These are phyloP conservation scores for Ceyx margarethae DNA, from an alignment of 2,113 vertebrate genomes.

Conservation along the genomic window DNA sequence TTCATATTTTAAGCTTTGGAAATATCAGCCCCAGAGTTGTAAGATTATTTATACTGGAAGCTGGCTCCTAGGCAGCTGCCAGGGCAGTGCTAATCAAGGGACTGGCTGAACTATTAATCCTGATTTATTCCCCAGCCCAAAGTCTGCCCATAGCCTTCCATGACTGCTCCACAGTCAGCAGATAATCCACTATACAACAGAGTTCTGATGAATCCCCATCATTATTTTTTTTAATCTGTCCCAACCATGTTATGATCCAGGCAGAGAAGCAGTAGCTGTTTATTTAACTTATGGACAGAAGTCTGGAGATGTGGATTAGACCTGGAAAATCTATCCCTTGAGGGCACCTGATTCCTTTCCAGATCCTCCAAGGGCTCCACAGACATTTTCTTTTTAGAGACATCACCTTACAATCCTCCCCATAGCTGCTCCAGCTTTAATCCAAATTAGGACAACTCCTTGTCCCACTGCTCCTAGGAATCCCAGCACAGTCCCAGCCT, in stretches of 20 bases:
- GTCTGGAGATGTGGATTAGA: neutral
- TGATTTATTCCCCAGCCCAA: neutral
- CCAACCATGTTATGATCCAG: neutral
- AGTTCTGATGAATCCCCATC: neutral
- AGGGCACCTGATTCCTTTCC: neutral
- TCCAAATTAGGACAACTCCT: neutral
- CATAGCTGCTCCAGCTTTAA: neutral
- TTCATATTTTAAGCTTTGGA: constrained; percentile 60
- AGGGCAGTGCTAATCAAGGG: constrained; percentile 28
- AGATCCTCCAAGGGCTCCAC: neutral
- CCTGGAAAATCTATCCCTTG: neutral
- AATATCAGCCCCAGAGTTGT: constrained; percentile 8
- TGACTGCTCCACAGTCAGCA: neutral
- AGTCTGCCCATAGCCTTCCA: neutral
- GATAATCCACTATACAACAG: neutral
- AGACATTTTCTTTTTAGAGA: neutral
- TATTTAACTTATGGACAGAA: neutral
- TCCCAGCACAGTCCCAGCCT: neutral
- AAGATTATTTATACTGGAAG: constrained; percentile 63
- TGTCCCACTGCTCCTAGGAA: neutral
- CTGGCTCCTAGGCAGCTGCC: constrained; percentile 31
- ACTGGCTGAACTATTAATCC: constrained; percentile 5
- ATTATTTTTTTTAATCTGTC: neutral
- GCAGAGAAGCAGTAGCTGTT: neutral
- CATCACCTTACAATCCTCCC: neutral